A percentile compares a stretch with the other conserved stretches of the same genome.
These are phyloP conservation scores for Orcinus orca DNA, from an alignment of 2,113 vertebrate species.

Conservation along the genomic window DNA sequence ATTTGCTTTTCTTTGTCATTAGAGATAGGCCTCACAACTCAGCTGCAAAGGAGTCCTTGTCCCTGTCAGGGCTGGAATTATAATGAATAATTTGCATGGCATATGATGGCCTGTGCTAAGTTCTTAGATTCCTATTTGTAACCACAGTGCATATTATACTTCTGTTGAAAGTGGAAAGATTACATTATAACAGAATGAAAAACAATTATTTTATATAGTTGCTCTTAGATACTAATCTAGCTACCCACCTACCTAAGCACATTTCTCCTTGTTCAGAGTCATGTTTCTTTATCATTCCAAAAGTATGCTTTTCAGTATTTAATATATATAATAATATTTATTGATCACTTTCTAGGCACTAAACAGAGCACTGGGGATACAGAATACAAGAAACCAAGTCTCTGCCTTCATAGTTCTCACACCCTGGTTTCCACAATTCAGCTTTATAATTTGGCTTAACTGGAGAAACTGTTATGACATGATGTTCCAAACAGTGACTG, in stretches of 20 bases:
- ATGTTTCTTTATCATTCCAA: background rate
- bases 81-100: background rate
- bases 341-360: background rate
- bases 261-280: background rate
- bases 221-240: background rate
- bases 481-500: background rate
- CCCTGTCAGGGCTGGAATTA: background rate
- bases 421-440: background rate
- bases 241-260: background rate
- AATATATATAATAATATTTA: background rate
- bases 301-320: background rate
- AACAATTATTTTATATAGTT: background rate
- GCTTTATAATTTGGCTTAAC: background rate
- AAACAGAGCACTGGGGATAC: background rate
- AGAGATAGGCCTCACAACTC: background rate
- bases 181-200: background rate
- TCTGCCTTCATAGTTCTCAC: background rate
- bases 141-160: background rate
- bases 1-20: background rate
- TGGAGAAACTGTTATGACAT: background rate
- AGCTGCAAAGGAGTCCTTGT: background rate
- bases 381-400: background rate
- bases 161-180: background rate
- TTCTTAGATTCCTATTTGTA: background rate
- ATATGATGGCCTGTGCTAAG: background rate